Percentiles rank a stretch among this genome's conserved stretches.
These are phyloP conservation scores for Drosophila kokeensis DNA, from an alignment of 2,888 invertebrate genomes.

Conservation along the genomic window DNA sequence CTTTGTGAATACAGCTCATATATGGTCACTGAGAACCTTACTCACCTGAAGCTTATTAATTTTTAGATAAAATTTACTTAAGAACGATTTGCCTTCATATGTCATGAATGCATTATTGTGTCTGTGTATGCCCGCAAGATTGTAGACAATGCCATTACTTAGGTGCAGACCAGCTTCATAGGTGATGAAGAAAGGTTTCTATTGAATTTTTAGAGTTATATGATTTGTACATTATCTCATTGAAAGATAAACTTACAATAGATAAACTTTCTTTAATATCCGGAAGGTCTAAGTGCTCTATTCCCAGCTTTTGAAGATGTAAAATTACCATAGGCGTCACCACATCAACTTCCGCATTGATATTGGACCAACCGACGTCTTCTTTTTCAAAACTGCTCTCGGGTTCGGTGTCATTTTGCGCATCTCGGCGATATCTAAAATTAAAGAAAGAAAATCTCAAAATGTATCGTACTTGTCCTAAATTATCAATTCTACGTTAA, in stretches of 20 bases:
- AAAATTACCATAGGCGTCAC: conserved; percentile 82
- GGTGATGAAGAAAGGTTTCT: conserved; percentile 83
- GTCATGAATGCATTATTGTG: conserved; percentile 83
- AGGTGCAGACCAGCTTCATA: conserved; percentile 82
- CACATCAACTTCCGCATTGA: conserved; percentile 84
- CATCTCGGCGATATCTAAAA: conserved; percentile 29
- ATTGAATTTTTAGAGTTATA: conserved; percentile 9
- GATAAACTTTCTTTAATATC: conserved; percentile 83
- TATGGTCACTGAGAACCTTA: background rate
- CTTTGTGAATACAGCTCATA: background rate
- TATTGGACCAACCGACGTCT: conserved; percentile 82
- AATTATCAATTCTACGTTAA: background rate
- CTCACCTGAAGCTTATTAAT: conserved; percentile 83
- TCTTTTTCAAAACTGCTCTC: conserved; percentile 54
- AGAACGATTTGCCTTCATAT: conserved; percentile 82
- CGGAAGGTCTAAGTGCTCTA: conserved; percentile 81
- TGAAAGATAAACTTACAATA: conserved; percentile 69
- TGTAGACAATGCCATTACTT: conserved; percentile 83
- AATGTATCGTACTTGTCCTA: background rate
- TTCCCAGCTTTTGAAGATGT: conserved; percentile 79
- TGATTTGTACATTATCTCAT: background rate
- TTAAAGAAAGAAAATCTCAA: background rate
- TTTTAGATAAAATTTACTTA: conserved; percentile 80
- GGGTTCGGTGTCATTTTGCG: conserved; percentile 3
- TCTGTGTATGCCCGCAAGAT: conserved; percentile 81